phyloP scores from a whole-genome alignment of 2,888 invertebrate genomes.

The Halictus quadricinctus region DNA sequence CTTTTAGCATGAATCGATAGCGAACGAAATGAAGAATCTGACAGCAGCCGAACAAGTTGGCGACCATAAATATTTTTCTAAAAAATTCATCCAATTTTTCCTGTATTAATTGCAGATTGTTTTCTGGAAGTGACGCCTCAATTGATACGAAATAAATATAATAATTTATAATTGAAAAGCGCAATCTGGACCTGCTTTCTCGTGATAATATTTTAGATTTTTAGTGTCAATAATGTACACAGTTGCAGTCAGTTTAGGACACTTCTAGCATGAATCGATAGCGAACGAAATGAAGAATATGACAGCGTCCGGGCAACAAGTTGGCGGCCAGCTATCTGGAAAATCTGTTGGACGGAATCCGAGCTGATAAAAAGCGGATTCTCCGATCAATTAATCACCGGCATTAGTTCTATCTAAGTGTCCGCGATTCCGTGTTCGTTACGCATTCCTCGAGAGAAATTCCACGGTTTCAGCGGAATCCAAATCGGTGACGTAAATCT shows the following conservation, averaged over 20 bases:
- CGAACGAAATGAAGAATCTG: too few relatives aligned
- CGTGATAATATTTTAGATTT: too few relatives aligned
- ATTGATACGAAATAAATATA: too few relatives aligned
- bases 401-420: neutral
- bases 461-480: neutral
- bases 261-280: neutral
- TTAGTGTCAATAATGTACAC: neutral
- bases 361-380: neutral
- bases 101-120: too few relatives aligned
- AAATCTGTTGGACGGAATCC: neutral
- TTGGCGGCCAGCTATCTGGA: neutral
- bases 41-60: too few relatives aligned
- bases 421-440: slow-evolving; percentile 14
- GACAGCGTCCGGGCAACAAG: neutral
- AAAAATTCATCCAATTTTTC: too few relatives aligned
- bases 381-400: slow-evolving; percentile 6
- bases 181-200: too few relatives aligned
- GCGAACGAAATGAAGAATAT: neutral
- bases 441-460: slow-evolving; percentile 10
- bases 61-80: too few relatives aligned
- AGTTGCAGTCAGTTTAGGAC: neutral
- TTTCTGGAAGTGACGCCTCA: too few relatives aligned
- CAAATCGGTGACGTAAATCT: slow-evolving; percentile 1
- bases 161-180: too few relatives aligned
- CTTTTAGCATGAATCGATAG: too few relatives aligned